Evolutionary conservation across 2,888 invertebrate genomes (phyloP).

Genomic region (Apotomis turbidana): DNA sequence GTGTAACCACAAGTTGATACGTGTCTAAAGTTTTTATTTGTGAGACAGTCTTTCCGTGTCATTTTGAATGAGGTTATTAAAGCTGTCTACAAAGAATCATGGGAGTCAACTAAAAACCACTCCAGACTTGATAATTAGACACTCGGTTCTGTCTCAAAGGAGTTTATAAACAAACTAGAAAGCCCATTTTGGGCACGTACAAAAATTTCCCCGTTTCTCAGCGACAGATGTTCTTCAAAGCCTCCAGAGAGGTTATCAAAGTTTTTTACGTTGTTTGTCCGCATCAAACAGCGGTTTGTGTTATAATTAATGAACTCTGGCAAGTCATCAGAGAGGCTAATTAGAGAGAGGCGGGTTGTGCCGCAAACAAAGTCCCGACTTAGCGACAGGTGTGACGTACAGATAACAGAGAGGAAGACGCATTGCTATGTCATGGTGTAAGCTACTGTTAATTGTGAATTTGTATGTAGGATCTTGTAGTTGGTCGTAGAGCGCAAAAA

Average conservation of each 20-base stretch:
- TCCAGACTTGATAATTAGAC: conserved; percentile 30
- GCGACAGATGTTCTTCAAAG: conserved; percentile 45
- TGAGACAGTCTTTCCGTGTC: background rate
- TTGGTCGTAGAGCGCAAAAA: background rate
- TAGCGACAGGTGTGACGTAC: conserved; percentile 67
- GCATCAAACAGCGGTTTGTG: conserved; percentile 62
- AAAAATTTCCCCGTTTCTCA: conserved; percentile 55
- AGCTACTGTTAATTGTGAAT: conserved; percentile 45
- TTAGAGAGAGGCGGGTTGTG: conserved; percentile 61
- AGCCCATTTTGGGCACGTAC: conserved; percentile 45
- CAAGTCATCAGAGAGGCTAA: conserved; percentile 68
- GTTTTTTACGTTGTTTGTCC: conserved; percentile 60
- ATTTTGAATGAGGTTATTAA: background rate
- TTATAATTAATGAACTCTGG: conserved; percentile 74
- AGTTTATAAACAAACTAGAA: conserved; percentile 27
- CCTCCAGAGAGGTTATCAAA: conserved; percentile 46
- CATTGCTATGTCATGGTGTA: conserved; percentile 57
- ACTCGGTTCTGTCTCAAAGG: conserved; percentile 30
- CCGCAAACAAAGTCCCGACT: conserved; percentile 61
- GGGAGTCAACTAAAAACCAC: conserved; percentile 14
- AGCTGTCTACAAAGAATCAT: background rate
- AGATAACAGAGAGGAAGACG: conserved; percentile 62
- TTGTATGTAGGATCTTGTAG: conserved; percentile 35
- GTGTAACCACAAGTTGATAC: conserved; percentile 3
- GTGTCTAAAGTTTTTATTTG: background rate